Evolutionary conservation across 2,113 vertebrate genomes (phyloP).

Genomic region (Pitta sordida): DNA sequence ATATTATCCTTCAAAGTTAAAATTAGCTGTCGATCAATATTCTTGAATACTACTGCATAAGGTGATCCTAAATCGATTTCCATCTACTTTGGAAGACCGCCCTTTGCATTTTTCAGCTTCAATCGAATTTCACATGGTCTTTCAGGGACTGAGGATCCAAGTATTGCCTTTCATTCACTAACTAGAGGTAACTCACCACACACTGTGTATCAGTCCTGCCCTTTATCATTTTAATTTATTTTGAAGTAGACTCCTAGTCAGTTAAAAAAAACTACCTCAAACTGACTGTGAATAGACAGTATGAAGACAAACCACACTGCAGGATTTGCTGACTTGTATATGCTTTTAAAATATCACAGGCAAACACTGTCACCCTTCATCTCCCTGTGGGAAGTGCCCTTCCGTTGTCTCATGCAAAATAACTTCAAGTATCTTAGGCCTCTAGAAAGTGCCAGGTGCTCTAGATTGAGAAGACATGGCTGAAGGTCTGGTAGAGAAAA

Average conservation of each 20-base stretch:
- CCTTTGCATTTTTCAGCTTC: background rate
- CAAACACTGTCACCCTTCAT: background rate
- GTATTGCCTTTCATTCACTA: background rate
- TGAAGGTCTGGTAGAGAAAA: background rate
- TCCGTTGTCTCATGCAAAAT: background rate
- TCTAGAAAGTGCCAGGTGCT: background rate
- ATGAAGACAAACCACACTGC: background rate
- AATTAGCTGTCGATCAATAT: background rate
- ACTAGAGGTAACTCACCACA: background rate
- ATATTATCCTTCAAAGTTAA: background rate
- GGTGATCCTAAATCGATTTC: background rate
- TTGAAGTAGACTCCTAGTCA: background rate
- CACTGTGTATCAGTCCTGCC: background rate
- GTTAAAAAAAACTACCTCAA: background rate
- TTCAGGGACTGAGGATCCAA: background rate
- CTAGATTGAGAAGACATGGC: background rate
- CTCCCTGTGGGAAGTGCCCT: background rate
- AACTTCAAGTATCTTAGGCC: background rate
- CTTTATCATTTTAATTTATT: background rate
- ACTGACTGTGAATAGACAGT: background rate
- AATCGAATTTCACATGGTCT: background rate
- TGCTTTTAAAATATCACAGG: background rate
- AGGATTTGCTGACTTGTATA: background rate
- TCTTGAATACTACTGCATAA: background rate
- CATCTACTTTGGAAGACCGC: background rate